Evolutionary conservation across 2,888 invertebrate species (phyloP).

Genomic region (Chloroclysta siterata): DNA sequence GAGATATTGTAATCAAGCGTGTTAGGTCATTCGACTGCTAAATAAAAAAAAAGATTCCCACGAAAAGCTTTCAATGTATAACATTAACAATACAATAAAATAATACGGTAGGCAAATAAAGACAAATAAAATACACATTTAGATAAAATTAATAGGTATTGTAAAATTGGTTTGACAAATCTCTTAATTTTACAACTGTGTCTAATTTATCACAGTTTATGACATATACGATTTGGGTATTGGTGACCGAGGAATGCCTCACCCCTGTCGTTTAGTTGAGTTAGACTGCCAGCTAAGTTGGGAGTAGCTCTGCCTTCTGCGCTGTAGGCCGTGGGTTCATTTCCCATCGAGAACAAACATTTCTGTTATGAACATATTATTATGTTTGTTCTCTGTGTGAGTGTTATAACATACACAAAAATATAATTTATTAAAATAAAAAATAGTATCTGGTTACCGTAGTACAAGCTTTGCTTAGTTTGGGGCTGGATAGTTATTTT

Average conservation of each 20-base stretch:
- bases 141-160: slow-evolving; percentile 46
- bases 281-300: not conserved
- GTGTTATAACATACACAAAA: too few species aligned
- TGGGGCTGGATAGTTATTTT: too few species aligned
- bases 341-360: too few species aligned
- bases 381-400: too few species aligned
- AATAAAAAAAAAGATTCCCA: slow-evolving; percentile 42
- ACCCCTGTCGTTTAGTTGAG: not conserved
- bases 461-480: too few species aligned
- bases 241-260: too few species aligned
- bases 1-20: slow-evolving; percentile 41
- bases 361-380: too few species aligned
- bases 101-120: slow-evolving; percentile 48
- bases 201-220: slow-evolving; percentile 39
- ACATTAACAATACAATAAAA: slow-evolving; percentile 47
- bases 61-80: slow-evolving; percentile 46
- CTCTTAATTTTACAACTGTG: slow-evolving; percentile 40
- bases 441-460: too few species aligned
- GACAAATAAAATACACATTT: slow-evolving; percentile 48
- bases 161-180: slow-evolving; percentile 46
- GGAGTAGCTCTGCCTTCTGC: too few species aligned
- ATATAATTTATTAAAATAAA: too few species aligned
- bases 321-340: too few species aligned
- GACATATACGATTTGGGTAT: slow-evolving; percentile 33
- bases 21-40: slow-evolving; percentile 38